These are phyloP conservation scores for Cylindroiulus punctatus DNA, from an alignment of 2,888 invertebrate genomes.

Conservation along the genomic window DNA sequence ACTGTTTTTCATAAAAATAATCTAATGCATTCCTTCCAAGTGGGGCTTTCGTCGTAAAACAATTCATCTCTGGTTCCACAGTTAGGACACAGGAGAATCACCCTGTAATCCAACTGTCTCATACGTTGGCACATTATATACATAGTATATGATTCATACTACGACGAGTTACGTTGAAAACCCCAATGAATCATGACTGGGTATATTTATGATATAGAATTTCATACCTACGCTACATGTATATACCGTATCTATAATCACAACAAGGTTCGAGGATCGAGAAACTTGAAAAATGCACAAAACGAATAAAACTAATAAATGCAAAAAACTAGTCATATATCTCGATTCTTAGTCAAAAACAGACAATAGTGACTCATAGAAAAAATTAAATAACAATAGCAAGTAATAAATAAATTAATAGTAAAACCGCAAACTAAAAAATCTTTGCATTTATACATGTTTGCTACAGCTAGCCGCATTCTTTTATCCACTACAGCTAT, in stretches of 20 bases:
- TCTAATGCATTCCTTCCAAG: too few relatives aligned
- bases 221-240: background rate
- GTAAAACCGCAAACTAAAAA: background rate
- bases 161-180: background rate
- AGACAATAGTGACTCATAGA: background rate
- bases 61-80: too few relatives aligned
- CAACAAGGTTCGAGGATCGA: background rate
- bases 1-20: too few relatives aligned
- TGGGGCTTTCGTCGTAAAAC: too few relatives aligned
- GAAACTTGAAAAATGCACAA: conserved; percentile 31
- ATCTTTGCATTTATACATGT: conserved; percentile 16
- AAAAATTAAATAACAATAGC: conserved; percentile 15
- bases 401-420: conserved; percentile 17
- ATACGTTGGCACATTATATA: background rate
- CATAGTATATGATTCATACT: background rate
- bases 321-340: conserved; percentile 3
- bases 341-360: background rate
- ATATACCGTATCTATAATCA: background rate
- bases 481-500: conserved; percentile 13
- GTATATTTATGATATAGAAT: background rate
- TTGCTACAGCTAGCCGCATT: too few relatives aligned
- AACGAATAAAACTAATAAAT: conserved; percentile 19
- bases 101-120: background rate
- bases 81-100: background rate
- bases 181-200: background rate